Evolutionary conservation across 1,140 invertebrate species (phyloP), one percentile per base, ranked within the genome.

Genomic region (Archivesica marissinica): DNA sequence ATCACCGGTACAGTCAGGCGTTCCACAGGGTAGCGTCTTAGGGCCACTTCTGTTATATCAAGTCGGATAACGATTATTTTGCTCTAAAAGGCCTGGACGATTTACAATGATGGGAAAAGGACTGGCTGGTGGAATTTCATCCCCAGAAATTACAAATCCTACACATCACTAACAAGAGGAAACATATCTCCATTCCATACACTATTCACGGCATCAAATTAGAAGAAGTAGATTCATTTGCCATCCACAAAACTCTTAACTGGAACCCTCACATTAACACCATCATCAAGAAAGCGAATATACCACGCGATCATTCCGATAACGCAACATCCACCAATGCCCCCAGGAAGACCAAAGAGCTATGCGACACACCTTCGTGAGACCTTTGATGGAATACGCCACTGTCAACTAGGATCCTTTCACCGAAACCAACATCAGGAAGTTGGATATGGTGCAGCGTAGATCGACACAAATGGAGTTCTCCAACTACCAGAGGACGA

Each of bases 21-120:
- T 80, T 28, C 84, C 66, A 3, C 84, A 86, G 41, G 84, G 75
- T 6, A 86, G 76, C 79, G 84, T 86, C n/a, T 54, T 86, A 23
- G 76, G 50, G 9, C 84, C 84, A 0, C 28, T 61, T 13, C 35
- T 72, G 13, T 78, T 79, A 9, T 20, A 83, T 72, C 23, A 7
- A 68, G n/a, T 6, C 15, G 6, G 25, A 50, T 15, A 7, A 47
- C 39, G 75, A 72, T 72, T 39, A 25, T 35, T 11, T 38, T 61
- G 28, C 17, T 23, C 61, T 81, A 47, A 20, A 47, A 50, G 78
- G 70, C 66, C 41, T 72, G 11, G 66, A 82, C 47, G 35, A 30
- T 1, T 52, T 82, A 11, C 44, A 39, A 17, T 20, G 39, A 44
- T 81, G 68, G 85, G 77, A 86, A 59, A 52, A 64, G 33, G 77